A percentile compares a stretch with the other conserved stretches of the same genome.
Conservation (phyloP, 2,888 invertebrate species). For the Trichacis sp. region DNA sequence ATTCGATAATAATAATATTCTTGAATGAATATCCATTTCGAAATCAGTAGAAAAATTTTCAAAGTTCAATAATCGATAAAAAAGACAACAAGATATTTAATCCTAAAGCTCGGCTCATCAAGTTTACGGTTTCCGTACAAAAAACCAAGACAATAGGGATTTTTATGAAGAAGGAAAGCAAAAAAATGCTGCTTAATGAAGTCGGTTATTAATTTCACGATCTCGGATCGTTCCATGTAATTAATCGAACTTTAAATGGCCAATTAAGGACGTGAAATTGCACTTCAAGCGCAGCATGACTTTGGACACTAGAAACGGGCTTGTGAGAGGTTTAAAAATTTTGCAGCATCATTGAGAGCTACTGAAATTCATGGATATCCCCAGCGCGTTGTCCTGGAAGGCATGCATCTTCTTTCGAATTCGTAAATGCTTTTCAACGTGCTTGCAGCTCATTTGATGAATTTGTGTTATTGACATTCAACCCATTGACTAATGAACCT, state of each 20-base stretch:
- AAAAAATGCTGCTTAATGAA: neutral
- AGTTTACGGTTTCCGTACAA: neutral
- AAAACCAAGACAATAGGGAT: neutral
- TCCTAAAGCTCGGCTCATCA: neutral
- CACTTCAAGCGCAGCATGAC: slow-evolving; percentile 34
- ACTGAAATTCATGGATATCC: slow-evolving; percentile 37
- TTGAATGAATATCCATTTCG: too few relatives aligned
- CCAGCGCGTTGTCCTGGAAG: slow-evolving; percentile 17
- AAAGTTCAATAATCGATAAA: too few relatives aligned
- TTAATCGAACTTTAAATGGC: slow-evolving; percentile 67
- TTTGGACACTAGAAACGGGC: slow-evolving; percentile 30
- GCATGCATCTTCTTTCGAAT: slow-evolving; percentile 12
- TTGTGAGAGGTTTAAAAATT: slow-evolving; percentile 29
- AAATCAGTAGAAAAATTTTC: too few relatives aligned
- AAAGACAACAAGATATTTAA: too few relatives aligned
- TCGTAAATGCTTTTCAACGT: too few relatives aligned
- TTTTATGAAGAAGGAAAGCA: neutral
- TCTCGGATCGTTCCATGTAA: slow-evolving; percentile 46
- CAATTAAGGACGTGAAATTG: slow-evolving; percentile 50
- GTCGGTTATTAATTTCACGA: slow-evolving; percentile 28
- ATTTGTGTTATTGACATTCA: slow-evolving; percentile 29
- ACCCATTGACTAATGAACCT: slow-evolving; percentile 42
- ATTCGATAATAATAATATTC: too few relatives aligned
- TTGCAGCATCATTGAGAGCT: slow-evolving; percentile 34
- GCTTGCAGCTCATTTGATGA: slow-evolving; percentile 39